Percentiles rank a stretch among this genome's conserved stretches.
These are phyloP conservation scores for Serranus cabrilla DNA, from an alignment of 2,797 vertebrate species.

Conservation along the genomic window DNA sequence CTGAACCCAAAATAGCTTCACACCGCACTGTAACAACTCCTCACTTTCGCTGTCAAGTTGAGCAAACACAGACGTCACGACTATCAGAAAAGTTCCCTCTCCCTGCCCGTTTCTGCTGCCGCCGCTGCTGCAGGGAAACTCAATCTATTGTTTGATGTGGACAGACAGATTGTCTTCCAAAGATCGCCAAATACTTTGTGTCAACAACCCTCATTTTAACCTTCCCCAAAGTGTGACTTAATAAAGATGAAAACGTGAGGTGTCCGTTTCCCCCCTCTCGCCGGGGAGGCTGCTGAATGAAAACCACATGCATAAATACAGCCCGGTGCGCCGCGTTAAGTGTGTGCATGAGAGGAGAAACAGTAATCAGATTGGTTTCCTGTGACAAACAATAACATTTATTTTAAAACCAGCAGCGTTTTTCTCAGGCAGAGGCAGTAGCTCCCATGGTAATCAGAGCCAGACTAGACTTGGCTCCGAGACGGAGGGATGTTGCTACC, in stretches of 20 bases:
- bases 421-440: slow-evolving; percentile 91
- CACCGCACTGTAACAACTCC: slow-evolving; percentile 71
- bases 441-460: slow-evolving; percentile 94
- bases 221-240: slow-evolving; percentile 81
- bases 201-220: slow-evolving; percentile 79
- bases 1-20: slow-evolving; percentile 71
- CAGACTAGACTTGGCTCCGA: slow-evolving; percentile 87
- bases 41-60: slow-evolving; percentile 81
- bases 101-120: slow-evolving; percentile 43
- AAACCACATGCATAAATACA: slow-evolving; percentile 97
- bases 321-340: slow-evolving; percentile 80
- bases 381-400: slow-evolving; percentile 99
- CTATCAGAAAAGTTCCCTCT: slow-evolving; percentile 66
- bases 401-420: slow-evolving; percentile 90
- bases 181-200: slow-evolving; percentile 77
- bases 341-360: slow-evolving; percentile 90
- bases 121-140: slow-evolving; percentile 66
- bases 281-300: slow-evolving; percentile 84
- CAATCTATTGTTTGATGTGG: slow-evolving; percentile 80
- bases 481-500: slow-evolving; percentile 61
- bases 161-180: slow-evolving; percentile 77
- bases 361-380: slow-evolving; percentile 97
- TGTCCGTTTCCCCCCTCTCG: slow-evolving; percentile 65
- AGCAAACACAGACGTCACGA: slow-evolving; percentile 81
- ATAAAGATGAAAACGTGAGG: slow-evolving; percentile 81